Conservation (phyloP, 2,797 vertebrate genomes). For the Calcarius lapponicus region DNA sequence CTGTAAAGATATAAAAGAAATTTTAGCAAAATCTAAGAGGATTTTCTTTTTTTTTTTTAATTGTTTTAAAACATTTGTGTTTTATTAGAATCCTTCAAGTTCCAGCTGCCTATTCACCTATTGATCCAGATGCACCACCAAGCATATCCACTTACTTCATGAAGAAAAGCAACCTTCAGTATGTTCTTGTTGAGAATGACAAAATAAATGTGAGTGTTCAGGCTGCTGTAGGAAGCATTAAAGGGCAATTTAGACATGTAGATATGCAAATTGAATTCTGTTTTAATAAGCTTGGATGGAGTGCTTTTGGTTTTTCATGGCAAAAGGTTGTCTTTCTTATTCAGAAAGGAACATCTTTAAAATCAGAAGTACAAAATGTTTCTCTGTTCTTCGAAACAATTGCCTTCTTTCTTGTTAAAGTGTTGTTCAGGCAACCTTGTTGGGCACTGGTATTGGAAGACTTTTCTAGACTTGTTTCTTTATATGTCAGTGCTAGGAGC, state of each 20-base stretch:
- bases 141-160: constrained; percentile 80
- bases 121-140: constrained; percentile 87
- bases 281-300: neutral
- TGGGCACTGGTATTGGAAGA: neutral
- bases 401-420: neutral
- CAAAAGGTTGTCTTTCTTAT: neutral
- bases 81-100: constrained; percentile 85
- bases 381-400: neutral
- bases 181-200: constrained; percentile 85
- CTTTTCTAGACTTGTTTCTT: neutral
- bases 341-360: neutral
- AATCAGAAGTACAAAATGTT: neutral
- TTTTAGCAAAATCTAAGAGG: neutral
- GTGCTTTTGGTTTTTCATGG: neutral
- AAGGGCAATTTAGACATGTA: neutral
- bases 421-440: neutral
- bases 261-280: neutral
- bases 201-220: constrained; percentile 80
- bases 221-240: neutral
- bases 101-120: constrained; percentile 87
- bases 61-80: neutral
- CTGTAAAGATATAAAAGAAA: neutral
- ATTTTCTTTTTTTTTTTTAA: neutral
- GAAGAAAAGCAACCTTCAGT: constrained; percentile 79
- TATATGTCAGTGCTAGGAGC: neutral